Percentiles rank a stretch among this genome's conserved stretches.
phyloP scores from a whole-genome alignment of 1,140 invertebrate genomes.

The Phymastichus coffea region DNA sequence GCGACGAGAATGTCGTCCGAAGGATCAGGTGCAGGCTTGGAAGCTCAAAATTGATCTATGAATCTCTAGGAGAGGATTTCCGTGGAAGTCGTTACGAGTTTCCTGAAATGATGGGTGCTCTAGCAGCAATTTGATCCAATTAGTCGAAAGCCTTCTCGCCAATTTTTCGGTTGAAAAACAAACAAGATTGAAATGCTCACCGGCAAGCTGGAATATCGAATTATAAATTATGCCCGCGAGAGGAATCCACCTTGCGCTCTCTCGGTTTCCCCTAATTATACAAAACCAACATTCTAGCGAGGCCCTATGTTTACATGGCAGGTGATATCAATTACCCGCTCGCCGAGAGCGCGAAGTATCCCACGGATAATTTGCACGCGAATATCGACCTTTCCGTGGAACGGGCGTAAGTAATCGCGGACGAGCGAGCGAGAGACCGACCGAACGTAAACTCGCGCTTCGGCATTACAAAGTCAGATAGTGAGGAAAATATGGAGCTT shows the following conservation, averaged over 20 bases:
- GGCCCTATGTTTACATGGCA: conserved; percentile 54
- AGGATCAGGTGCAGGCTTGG: too few species aligned
- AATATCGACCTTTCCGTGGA: conserved; percentile 20
- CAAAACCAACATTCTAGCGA: conserved; percentile 2
- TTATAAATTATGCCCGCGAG: conserved; percentile 10
- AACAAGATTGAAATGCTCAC: conserved; percentile 5
- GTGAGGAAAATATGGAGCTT: conserved; percentile 17
- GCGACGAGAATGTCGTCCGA: background rate
- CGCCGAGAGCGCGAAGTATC: conserved; percentile 27
- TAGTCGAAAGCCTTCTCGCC: background rate
- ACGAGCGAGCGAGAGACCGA: too few species aligned
- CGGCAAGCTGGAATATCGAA: background rate
- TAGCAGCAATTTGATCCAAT: conserved; percentile 4
- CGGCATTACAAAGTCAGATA: conserved; percentile 14
- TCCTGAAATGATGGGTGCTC: conserved; percentile 9
- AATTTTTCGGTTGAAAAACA: conserved; percentile 18
- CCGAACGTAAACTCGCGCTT: conserved; percentile 26
- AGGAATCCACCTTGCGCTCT: conserved; percentile 11
- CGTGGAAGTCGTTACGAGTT: conserved; percentile 8
- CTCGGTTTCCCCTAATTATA: conserved; percentile 13
- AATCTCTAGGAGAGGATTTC: background rate
- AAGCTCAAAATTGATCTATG: background rate
- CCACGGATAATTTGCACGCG: conserved; percentile 41
- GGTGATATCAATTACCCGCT: conserved; percentile 55
- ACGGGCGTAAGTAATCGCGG: conserved; percentile 26